Conservation (phyloP, 2,888 invertebrate species). For the Napeogenes inachia region DNA sequence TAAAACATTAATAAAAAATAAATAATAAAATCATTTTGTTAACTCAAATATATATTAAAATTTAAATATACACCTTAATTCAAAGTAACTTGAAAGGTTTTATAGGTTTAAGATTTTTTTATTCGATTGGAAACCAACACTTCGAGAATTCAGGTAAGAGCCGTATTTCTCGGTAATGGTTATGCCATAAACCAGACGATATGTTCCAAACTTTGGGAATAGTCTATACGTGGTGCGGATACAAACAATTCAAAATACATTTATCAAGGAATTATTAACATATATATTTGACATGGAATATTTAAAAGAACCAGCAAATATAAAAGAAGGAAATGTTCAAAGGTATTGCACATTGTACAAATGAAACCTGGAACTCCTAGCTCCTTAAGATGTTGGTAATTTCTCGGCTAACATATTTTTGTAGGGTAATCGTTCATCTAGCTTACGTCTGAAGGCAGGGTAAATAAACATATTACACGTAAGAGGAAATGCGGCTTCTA, state of each 20-base stretch:
- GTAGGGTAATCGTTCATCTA: slow-evolving; percentile 19
- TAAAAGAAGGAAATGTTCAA: too few species aligned
- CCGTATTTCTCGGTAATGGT: slow-evolving; percentile 5
- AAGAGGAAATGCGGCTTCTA: slow-evolving; percentile 54
- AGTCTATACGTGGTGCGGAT: neutral
- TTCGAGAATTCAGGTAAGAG: slow-evolving; percentile 3
- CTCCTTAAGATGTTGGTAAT: slow-evolving; percentile 1
- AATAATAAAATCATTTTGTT: too few species aligned
- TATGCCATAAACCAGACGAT: slow-evolving; percentile 3
- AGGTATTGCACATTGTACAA: too few species aligned
- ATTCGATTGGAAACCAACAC: neutral
- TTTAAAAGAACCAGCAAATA: neutral
- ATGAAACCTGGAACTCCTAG: too few species aligned
- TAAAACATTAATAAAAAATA: too few species aligned
- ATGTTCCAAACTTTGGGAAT: slow-evolving; percentile 2
- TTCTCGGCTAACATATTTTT: slow-evolving; percentile 9
- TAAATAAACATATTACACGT: slow-evolving; percentile 71
- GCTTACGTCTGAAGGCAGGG: slow-evolving; percentile 31
- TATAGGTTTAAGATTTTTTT: neutral
- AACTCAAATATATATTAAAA: too few species aligned
- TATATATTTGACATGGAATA: neutral
- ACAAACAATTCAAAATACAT: neutral
- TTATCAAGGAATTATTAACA: neutral
- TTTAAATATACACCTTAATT: too few species aligned
- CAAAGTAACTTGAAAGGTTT: neutral